phyloP scores from a whole-genome alignment of 2,888 invertebrate genomes.

The Macaria notata region DNA sequence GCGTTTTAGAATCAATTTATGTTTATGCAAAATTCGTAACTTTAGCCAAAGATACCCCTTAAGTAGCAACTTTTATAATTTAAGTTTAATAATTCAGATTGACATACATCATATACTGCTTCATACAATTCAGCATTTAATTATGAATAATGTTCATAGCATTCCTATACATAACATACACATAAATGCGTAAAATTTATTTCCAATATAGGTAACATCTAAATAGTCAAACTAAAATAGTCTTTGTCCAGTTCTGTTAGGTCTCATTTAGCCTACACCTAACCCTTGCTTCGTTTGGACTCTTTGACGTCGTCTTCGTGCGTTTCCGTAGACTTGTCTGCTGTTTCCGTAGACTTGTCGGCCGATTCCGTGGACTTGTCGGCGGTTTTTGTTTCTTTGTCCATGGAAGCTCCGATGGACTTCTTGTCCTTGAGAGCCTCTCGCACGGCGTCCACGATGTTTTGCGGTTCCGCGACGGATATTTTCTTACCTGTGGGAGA shows the following conservation, averaged over 20 bases:
- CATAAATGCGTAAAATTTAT: no score
- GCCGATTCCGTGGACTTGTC: slow-evolving; percentile 44
- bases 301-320: slow-evolving; percentile 58
- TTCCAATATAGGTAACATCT: no score
- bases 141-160: no score
- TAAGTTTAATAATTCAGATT: no score
- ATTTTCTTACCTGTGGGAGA: slow-evolving; percentile 84
- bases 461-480: slow-evolving; percentile 81
- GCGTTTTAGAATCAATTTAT: no score
- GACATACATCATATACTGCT: no score
- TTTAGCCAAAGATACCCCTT: no score
- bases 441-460: slow-evolving; percentile 83
- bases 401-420: slow-evolving; percentile 44
- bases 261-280: slow-evolving; percentile 31
- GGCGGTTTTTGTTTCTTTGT: slow-evolving; percentile 23
- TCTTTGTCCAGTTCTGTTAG: slow-evolving; percentile 5
- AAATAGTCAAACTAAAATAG: neutral
- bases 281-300: slow-evolving; percentile 72
- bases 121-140: no score
- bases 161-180: no score
- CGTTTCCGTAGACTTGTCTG: slow-evolving; percentile 42
- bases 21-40: no score
- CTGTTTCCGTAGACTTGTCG: slow-evolving; percentile 31
- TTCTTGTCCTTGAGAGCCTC: slow-evolving; percentile 81
- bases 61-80: no score